Base-by-base conservation (phyloP, 2,888 invertebrate genomes). In the Troides helena region DNA sequence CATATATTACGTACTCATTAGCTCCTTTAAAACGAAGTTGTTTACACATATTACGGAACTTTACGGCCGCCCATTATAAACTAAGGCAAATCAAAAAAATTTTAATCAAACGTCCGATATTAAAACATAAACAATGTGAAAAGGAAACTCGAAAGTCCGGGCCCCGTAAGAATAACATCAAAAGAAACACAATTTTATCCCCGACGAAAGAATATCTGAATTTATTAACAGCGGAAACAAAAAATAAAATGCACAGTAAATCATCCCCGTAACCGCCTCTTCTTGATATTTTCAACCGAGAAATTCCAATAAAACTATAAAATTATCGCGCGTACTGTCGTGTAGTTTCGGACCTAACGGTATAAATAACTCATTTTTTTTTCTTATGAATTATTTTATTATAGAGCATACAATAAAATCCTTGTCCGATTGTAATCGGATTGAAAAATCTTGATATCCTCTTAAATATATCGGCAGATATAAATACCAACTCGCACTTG, bases 221-320 rank as follows among this genome's bases (percentile, higher is more conserved):
- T 86, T 86, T 87, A 85, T 83, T 79, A 75, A 74, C 74, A 80
- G 78, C 87, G 90, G 89, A 90, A 88, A 87, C 85, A 86, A 85
- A 88, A 85, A 85, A 85, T 89, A 85, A 86, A 85, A 84, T 76
- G 79, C 65, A 81, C 81, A 83, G 90, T 91, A 90, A 91, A 88
- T 91, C 82, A 81, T 81, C 73, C 72, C 73, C 74, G 74, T 74
- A 77, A 78, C 80, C 84, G 85, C 83, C 83, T 86, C 83, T 86
- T 85, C 85, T 82, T 85, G 85, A 84, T 89, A 86, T 86, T 87
- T 80, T 80, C 77, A 81, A 76, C 74, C 69, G 76, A 77, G 77
- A 79, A 80, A 84, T 82, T 80, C 84, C 82, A 85, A 91, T 91
- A 91, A 90, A 91, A 90, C 90, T 89, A 90, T 91, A 81, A 91